Evolutionary conservation across 35 echinoderm and acorn worm species (phyloP).

Genomic region (Chiridota heheva): DNA sequence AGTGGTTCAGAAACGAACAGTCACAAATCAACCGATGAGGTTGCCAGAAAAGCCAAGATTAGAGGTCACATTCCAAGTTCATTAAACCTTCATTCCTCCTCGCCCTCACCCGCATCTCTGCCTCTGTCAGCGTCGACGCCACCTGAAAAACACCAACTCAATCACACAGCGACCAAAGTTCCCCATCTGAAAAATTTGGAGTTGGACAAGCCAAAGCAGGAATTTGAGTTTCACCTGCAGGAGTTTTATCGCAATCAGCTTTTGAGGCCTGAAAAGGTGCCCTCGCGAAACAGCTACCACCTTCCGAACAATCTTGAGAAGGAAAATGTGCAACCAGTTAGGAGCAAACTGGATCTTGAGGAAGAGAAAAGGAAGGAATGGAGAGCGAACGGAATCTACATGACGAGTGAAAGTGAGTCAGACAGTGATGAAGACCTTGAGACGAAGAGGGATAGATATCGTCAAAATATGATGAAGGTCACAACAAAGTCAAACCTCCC

Average conservation of each 20-base stretch:
- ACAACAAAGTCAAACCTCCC: conserved; percentile 63
- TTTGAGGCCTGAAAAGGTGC: conserved; percentile 11
- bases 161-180: not conserved
- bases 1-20: not conserved
- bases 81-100: conserved; percentile 39
- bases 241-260: conserved; percentile 79
- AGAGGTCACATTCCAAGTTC: conserved; percentile 43
- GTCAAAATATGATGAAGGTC: conserved; percentile 73
- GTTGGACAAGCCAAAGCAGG: conserved; percentile 73
- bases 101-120: too few species aligned
- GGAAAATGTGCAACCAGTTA: conserved; percentile 22
- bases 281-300: not conserved
- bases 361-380: conserved; percentile 59
- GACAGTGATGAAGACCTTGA: conserved; percentile 95
- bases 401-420: conserved; percentile 90
- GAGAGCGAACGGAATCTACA: conserved; percentile 71
- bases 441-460: conserved; percentile 70
- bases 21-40: not conserved
- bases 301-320: not conserved
- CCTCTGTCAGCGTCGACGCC: too few species aligned
- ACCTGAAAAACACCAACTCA: too few species aligned
- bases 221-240: conserved; percentile 76
- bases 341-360: conserved; percentile 91
- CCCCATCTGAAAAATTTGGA: conserved; percentile 45
- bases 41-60: conserved; percentile 34